Conservation (phyloP, 2,888 invertebrate genomes). For the Choristoneura rosaceana region DNA sequence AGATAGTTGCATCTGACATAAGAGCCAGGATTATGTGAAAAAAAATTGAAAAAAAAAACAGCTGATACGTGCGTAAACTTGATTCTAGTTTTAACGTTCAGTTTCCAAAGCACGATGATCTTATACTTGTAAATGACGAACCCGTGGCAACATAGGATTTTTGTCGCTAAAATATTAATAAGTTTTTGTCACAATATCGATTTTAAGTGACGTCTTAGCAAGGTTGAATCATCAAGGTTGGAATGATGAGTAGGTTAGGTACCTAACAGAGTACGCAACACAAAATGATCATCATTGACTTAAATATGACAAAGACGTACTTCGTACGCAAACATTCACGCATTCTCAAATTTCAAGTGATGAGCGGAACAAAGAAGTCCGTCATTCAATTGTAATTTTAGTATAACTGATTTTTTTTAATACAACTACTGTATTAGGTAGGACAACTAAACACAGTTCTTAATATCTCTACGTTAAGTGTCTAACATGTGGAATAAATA, state of each 20-base stretch:
- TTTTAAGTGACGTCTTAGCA: constrained; percentile 1
- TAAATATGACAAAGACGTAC: constrained; percentile 41
- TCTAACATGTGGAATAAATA: not conserved
- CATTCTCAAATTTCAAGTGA: constrained; percentile 41
- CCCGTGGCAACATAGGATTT: not conserved
- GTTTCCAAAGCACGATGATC: not conserved
- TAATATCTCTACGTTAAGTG: not conserved
- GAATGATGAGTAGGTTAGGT: not conserved
- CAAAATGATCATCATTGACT: constrained; percentile 11
- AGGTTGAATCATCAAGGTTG: constrained; percentile 3
- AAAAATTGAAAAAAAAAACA: no score
- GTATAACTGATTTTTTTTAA: not conserved
- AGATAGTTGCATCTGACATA: no score
- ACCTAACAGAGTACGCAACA: not conserved
- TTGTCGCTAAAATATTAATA: not conserved
- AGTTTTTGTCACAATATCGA: constrained; percentile 1
- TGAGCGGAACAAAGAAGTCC: constrained; percentile 48
- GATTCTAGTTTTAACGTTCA: no score
- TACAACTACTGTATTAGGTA: not conserved
- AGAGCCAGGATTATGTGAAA: no score
- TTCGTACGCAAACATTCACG: constrained; percentile 46
- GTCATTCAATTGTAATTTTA: constrained; percentile 8
- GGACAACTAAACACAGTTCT: not conserved
- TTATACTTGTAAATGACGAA: not conserved
- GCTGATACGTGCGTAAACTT: no score